Evolutionary conservation across 2,113 vertebrate genomes (phyloP).

Genomic region (Sinocyclocheilus anophthalmus): DNA sequence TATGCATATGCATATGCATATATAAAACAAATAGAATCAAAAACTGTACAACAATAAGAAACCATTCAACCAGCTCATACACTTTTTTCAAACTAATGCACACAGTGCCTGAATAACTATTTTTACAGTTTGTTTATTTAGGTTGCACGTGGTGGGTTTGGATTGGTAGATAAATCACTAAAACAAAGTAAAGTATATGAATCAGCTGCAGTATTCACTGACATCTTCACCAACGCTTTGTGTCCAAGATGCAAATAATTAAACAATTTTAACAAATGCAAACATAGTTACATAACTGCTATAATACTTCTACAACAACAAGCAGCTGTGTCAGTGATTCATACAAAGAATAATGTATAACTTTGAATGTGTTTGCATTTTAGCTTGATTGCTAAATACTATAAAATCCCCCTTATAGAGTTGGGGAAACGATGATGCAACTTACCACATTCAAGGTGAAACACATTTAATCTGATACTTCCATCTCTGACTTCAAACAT

Average conservation of each 20-base stretch:
- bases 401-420: slow-evolving; percentile 12
- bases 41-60: not conserved
- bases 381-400: slow-evolving; percentile 25
- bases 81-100: not conserved
- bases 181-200: not conserved
- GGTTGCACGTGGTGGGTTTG: not conserved
- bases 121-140: not conserved
- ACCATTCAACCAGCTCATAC: not conserved
- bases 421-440: slow-evolving; percentile 70
- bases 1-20: not conserved
- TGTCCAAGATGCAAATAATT: not conserved
- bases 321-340: not conserved
- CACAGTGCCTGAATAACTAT: not conserved
- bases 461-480: slow-evolving; percentile 43
- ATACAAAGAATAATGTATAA: too few species aligned
- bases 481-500: slow-evolving; percentile 2
- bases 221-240: not conserved
- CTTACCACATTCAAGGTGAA: slow-evolving; percentile 66
- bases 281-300: not conserved
- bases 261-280: not conserved
- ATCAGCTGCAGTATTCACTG: not conserved
- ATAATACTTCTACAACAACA: not conserved
- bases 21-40: not conserved
- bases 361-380: not conserved
- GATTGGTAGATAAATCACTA: not conserved